phyloP scores from a whole-genome alignment of 2,888 invertebrate genomes.

The Sarcophaga variegata region DNA sequence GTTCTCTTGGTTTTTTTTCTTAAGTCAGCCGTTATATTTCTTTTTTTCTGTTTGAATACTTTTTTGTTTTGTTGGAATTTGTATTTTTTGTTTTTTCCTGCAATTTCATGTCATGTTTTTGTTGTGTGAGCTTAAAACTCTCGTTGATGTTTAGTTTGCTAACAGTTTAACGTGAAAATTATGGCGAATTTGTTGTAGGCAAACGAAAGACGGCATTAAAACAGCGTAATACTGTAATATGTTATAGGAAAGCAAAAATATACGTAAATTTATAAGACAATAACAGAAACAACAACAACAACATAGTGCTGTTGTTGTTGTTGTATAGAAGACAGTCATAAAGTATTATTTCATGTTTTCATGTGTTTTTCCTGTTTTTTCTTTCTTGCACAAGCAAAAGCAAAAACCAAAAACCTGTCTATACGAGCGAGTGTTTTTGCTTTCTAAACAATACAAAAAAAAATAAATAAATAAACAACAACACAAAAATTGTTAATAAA shows the following conservation, averaged over 20 bases:
- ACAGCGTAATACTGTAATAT: neutral
- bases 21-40: neutral
- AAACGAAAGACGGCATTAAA: conserved; percentile 60
- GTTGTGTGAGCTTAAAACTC: conserved; percentile 75
- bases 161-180: conserved; percentile 81
- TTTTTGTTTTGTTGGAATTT: neutral
- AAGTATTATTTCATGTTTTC: no score
- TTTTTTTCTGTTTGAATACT: conserved; percentile 18
- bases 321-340: no score
- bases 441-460: no score
- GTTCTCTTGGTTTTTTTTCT: neutral
- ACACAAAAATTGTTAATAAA: no score
- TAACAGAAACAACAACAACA: neutral
- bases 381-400: neutral
- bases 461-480: no score
- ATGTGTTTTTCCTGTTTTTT: no score
- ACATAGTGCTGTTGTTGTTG: neutral
- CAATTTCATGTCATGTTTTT: conserved; percentile 10
- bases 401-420: neutral
- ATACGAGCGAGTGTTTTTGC: neutral
- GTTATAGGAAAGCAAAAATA: neutral
- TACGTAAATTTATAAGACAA: neutral
- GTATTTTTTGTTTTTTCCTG: neutral
- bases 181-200: conserved; percentile 80
- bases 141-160: conserved; percentile 77